A percentile compares a stretch with the other conserved stretches of the same genome.
Conservation (phyloP, 2,797 vertebrate species). For the Cryptoblepharus egeriae region DNA sequence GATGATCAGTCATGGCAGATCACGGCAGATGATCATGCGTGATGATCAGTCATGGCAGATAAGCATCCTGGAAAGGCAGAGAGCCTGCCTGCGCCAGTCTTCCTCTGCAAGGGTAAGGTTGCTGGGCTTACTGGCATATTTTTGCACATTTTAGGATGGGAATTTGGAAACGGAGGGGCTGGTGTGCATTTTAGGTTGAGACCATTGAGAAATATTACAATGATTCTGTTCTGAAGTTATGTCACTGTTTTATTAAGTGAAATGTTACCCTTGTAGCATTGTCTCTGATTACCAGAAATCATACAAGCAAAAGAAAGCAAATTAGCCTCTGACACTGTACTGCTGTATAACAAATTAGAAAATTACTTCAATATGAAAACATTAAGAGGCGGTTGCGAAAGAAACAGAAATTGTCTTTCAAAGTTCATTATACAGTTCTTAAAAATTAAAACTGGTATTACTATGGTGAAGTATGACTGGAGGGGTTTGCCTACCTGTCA, state of each 20-base stretch:
- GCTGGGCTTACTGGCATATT: conserved; percentile 14
- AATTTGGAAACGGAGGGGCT: not conserved
- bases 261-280: not conserved
- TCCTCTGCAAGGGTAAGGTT: not conserved
- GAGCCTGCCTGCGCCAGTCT: not conserved
- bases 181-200: not conserved
- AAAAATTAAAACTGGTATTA: not conserved
- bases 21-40: no score
- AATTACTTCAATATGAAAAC: not conserved
- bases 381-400: not conserved
- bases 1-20: no score
- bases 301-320: not conserved
- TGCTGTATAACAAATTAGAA: not conserved
- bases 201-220: not conserved
- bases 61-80: not conserved
- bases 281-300: not conserved
- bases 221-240: not conserved
- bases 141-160: conserved; percentile 6
- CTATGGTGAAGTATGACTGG: not conserved
- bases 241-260: conserved; percentile 15
- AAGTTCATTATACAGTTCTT: not conserved
- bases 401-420: not conserved
- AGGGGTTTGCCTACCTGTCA: not conserved
- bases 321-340: not conserved
- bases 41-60: no score